Conservation (phyloP, 2,797 vertebrate species). For the Alauda arvensis region DNA sequence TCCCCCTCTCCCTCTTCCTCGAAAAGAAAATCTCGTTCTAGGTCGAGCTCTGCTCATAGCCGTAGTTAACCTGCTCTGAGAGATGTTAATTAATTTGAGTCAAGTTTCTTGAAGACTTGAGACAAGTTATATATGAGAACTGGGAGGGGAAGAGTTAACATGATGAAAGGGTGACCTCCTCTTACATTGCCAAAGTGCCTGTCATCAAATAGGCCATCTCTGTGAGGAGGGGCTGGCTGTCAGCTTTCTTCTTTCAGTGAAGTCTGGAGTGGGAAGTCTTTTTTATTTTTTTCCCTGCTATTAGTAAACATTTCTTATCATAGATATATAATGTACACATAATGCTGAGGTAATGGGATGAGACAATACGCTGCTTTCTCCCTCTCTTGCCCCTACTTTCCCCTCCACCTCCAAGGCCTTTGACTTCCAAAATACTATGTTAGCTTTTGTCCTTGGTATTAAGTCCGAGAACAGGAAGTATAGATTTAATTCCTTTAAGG, state of each 20-base stretch:
- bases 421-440: conserved; percentile 60
- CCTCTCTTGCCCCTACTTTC: conserved; percentile 21
- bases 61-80: conserved; percentile 66
- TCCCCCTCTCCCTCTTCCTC: conserved; percentile 67
- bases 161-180: conserved; percentile 59
- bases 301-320: conserved; percentile 65
- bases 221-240: conserved; percentile 57
- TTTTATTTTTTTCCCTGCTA: conserved; percentile 50
- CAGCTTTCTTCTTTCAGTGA: conserved; percentile 61
- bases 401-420: conserved; percentile 58
- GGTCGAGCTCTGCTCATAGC: conserved; percentile 78
- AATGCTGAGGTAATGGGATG: conserved; percentile 62
- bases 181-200: conserved; percentile 67
- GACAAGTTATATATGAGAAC: conserved; percentile 40
- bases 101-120: conserved; percentile 65
- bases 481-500: conserved; percentile 55
- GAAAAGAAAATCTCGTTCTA: conserved; percentile 74
- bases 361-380: conserved; percentile 59
- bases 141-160: conserved; percentile 55
- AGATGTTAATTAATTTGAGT: conserved; percentile 56
- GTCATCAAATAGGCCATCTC: conserved; percentile 64
- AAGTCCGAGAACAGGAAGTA: conserved; percentile 40
- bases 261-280: conserved; percentile 62
- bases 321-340: conserved; percentile 60
- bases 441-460: conserved; percentile 62